phyloP scores from a whole-genome alignment of 2,113 vertebrate species.

The Oophaga pumilio region DNA sequence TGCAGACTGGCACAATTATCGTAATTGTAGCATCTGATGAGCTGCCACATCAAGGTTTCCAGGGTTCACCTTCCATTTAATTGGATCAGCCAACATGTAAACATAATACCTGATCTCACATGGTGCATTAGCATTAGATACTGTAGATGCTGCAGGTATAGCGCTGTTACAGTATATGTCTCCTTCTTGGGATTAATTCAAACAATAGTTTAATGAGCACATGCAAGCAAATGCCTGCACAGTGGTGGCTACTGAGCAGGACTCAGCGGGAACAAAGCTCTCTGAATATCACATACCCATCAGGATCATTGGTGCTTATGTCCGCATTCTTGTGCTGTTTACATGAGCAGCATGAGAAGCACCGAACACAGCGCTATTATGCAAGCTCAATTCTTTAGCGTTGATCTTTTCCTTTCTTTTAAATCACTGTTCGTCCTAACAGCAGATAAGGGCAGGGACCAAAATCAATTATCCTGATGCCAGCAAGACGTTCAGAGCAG shows the following conservation, averaged over 20 bases:
- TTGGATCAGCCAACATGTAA: neutral
- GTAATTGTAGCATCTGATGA: neutral
- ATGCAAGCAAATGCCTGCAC: neutral
- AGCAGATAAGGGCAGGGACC: neutral
- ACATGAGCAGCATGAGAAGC: conserved; percentile 11
- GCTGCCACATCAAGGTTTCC: neutral
- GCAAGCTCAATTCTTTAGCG: neutral
- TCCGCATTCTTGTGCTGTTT: neutral
- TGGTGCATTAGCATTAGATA: neutral
- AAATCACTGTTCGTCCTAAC: conserved; percentile 8
- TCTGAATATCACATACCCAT: neutral
- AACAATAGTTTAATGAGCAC: neutral
- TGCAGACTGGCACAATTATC: neutral
- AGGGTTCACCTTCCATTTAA: neutral
- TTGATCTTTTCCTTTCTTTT: conserved; percentile 8
- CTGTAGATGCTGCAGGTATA: neutral
- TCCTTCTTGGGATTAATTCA: neutral
- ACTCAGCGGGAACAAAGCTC: neutral
- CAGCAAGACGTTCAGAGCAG: conserved; percentile 11
- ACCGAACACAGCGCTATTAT: neutral
- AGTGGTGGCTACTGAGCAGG: neutral
- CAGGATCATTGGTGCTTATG: neutral
- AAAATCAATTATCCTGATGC: conserved; percentile 28
- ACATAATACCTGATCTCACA: neutral
- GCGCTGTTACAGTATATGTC: neutral